phyloP scores from a whole-genome alignment of 1,140 invertebrate genomes.

The Phymastichus coffea region DNA sequence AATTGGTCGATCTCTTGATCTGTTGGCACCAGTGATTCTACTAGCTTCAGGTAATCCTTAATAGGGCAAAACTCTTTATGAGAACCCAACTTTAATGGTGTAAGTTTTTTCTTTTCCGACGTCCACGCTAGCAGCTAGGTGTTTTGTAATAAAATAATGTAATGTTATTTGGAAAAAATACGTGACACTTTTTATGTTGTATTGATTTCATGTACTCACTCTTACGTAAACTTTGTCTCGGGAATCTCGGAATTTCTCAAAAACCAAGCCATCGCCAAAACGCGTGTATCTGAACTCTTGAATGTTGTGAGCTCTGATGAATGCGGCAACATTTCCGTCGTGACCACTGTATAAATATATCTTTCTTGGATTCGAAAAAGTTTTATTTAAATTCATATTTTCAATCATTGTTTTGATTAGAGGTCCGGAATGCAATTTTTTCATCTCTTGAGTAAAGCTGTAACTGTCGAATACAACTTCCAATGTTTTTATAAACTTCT shows the following conservation, averaged over 20 bases:
- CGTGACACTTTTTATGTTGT: no score
- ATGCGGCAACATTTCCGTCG: neutral
- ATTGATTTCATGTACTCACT: no score
- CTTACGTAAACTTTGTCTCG: neutral
- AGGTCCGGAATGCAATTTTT: neutral
- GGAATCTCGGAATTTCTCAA: neutral
- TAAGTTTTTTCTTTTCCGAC: neutral
- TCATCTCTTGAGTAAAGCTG: no score
- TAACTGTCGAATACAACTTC: no score
- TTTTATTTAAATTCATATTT: neutral
- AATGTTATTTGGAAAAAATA: no score
- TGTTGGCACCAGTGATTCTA: neutral
- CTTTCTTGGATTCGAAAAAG: neutral
- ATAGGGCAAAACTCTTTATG: neutral
- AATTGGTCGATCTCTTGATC: neutral
- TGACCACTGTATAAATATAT: neutral
- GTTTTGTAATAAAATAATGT: no score
- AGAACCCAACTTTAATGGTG: neutral
- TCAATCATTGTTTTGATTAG: neutral
- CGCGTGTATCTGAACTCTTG: neutral
- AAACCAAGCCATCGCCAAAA: neutral
- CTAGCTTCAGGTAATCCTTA: neutral
- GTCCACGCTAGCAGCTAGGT: neutral
- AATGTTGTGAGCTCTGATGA: neutral
- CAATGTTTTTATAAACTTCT: no score